Evolutionary conservation across 1,140 invertebrate genomes (phyloP).

Genomic region (Campoletis sonorensis): DNA sequence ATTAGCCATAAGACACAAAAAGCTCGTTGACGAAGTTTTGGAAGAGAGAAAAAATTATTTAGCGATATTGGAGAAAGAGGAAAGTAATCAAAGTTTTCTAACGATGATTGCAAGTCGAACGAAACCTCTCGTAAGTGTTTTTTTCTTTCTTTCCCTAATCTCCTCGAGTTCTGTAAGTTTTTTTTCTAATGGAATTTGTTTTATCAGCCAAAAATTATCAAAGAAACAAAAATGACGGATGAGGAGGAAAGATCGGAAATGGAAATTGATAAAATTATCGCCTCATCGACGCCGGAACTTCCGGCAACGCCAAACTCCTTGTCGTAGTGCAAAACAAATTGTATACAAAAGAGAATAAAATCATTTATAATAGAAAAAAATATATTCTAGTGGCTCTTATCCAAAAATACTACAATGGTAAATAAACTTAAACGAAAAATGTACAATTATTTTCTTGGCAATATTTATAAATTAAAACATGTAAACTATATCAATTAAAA

Average conservation of each 20-base stretch:
- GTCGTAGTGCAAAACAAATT: not conserved
- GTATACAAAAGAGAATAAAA: not conserved
- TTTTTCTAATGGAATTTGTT: not conserved
- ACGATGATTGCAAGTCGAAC: conserved; percentile 60
- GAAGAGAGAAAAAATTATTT: conserved; percentile 87
- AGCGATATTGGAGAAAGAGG: conserved; percentile 83
- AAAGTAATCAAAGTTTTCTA: conserved; percentile 81
- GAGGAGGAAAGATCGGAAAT: not conserved
- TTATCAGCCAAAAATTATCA: conserved; percentile 22
- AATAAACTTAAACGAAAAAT: conserved; percentile 3
- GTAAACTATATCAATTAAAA: too few species aligned
- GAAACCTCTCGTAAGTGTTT: conserved; percentile 47
- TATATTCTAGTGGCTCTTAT: not conserved
- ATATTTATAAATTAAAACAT: conserved; percentile 20
- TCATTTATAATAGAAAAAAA: conserved; percentile 20
- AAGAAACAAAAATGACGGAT: conserved; percentile 10
- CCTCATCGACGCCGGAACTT: conserved; percentile 12
- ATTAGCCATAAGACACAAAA: conserved; percentile 88
- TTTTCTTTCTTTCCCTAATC: not conserved
- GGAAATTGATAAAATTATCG: conserved; percentile 39
- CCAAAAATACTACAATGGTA: conserved; percentile 23
- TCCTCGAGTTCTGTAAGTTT: not conserved
- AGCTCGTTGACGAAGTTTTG: conserved; percentile 87
- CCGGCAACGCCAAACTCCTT: conserved; percentile 7
- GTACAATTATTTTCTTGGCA: conserved; percentile 24